phyloP scores from a whole-genome alignment of 1,140 invertebrate species.

The Bilobella aurantiaca region DNA sequence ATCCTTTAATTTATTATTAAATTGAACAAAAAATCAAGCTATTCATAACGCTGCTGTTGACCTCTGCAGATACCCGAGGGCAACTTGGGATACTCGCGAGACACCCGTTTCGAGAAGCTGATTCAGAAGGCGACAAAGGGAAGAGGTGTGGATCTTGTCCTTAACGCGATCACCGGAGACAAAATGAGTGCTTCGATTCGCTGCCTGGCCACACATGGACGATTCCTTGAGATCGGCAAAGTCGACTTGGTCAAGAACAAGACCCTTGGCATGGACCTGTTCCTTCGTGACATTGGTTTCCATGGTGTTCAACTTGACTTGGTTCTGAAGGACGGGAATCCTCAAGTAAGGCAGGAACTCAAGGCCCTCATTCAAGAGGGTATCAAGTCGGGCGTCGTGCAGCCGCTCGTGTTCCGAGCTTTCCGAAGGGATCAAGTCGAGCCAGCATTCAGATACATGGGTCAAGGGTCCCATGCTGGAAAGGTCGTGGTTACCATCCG shows the following conservation, averaged over 20 bases:
- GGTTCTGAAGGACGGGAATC: background rate
- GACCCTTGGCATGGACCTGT: slow-evolving; percentile 43
- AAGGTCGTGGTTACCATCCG: slow-evolving; percentile 53
- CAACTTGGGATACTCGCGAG: slow-evolving; percentile 53
- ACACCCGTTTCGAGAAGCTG: slow-evolving; percentile 51
- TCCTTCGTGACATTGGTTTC: slow-evolving; percentile 30
- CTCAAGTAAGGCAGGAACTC: slow-evolving; percentile 32
- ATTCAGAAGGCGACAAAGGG: slow-evolving; percentile 48
- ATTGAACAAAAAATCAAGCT: background rate
- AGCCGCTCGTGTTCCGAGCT: slow-evolving; percentile 50
- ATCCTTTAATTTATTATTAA: background rate
- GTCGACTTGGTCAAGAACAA: slow-evolving; percentile 57
- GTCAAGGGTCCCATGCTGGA: slow-evolving; percentile 75
- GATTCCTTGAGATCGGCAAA: slow-evolving; percentile 70
- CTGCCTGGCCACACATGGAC: slow-evolving; percentile 46
- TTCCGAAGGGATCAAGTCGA: slow-evolving; percentile 54
- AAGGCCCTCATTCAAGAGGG: slow-evolving; percentile 49
- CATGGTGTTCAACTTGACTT: slow-evolving; percentile 16
- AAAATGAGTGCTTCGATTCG: slow-evolving; percentile 47
- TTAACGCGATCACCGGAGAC: slow-evolving; percentile 59
- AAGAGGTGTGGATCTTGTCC: slow-evolving; percentile 54
- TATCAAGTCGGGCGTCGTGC: slow-evolving; percentile 54
- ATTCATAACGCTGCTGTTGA: no score
- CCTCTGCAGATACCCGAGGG: slow-evolving; percentile 39
- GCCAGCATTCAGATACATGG: slow-evolving; percentile 62